Evolutionary conservation across 2,888 invertebrate species (phyloP).

Genomic region (Notodonta dromedarius): DNA sequence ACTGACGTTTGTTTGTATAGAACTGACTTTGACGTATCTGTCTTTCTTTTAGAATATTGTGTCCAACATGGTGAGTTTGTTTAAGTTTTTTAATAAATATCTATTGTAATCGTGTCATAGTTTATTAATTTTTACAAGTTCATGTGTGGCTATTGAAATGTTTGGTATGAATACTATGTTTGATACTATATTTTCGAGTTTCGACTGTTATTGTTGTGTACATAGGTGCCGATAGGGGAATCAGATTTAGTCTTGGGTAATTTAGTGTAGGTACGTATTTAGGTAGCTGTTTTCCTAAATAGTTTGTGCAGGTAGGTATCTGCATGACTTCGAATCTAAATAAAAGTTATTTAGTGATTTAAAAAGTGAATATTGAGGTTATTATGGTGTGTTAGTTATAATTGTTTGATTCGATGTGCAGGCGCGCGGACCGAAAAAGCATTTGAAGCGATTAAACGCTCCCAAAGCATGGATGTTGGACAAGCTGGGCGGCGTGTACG

Average conservation of each 20-base stretch:
- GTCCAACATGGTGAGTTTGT: slow-evolving; percentile 78
- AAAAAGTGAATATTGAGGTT: background rate
- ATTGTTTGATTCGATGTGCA: slow-evolving; percentile 59
- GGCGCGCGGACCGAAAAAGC: slow-evolving; percentile 99
- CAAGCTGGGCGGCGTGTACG: slow-evolving; percentile 98
- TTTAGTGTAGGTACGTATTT: no score
- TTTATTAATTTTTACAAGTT: slow-evolving; percentile 12
- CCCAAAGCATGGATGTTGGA: slow-evolving; percentile 99
- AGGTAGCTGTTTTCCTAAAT: no score
- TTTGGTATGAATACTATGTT: background rate
- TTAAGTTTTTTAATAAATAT: slow-evolving; percentile 47
- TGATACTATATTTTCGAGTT: slow-evolving; percentile 21
- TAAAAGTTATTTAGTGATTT: no score
- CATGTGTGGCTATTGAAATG: background rate
- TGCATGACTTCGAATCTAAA: no score
- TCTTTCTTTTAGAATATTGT: slow-evolving; percentile 69
- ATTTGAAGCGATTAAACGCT: slow-evolving; percentile 99
- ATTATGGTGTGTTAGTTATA: slow-evolving; percentile 1
- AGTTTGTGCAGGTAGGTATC: no score
- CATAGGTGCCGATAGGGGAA: slow-evolving; percentile 10
- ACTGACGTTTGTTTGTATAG: background rate
- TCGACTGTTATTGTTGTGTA: slow-evolving; percentile 5
- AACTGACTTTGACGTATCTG: slow-evolving; percentile 52
- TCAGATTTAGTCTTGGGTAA: no score
- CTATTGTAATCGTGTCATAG: slow-evolving; percentile 54